Base-by-base conservation (phyloP, 2,797 vertebrate species). In the Alauda arvensis region DNA sequence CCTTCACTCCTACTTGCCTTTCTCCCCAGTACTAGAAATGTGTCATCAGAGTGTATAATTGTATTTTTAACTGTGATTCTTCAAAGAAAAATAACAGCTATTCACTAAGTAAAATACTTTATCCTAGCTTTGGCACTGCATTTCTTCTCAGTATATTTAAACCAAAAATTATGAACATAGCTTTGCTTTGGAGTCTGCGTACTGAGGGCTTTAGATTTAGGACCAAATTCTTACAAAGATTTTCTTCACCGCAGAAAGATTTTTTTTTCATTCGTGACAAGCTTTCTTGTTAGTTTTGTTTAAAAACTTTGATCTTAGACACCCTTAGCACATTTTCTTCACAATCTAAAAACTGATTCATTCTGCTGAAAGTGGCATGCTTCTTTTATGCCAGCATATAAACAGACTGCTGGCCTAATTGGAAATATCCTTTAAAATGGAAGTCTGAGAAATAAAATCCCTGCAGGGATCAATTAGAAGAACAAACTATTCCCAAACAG, bases 251-350 rank as follows among this genome's bases (percentile, higher is more conserved):
- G 11, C 3, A 60, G 43, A 85, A 87, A 66, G 21, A 8, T 8
- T 12, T 29, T 65, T 40, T 83, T 85, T 87, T 85, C 14, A 55
- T 42, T 89, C 63, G 55, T 37, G 69, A 93, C 57, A 85, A 51
- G 12, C 28, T 55, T 55, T 69, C 14, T 77, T 86, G 55, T 31
- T 49, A 66, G 25, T 40, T 90, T 85, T 19, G 26, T 75, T 43
- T 10, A 87, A 71, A 93, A 89, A 77, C 49, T 48, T 80, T 66
- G 14, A 85, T 83, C 89, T 88, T 79, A 46, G 10, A 92, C 65
- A 70, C 76, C 25, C 43, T 52, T 75, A 43, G 84, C 33, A 74
- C 40, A 39, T 77, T 89, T 80, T 62, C 40, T 77, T 39, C 18
- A 59, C 23, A 87, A 53, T 74, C 34, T 33, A 77, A 86, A 94